Evolutionary conservation across 2,113 vertebrate genomes (phyloP), one percentile per base, ranked within the genome.

Genomic region (Nothobranchius kuhntae): DNA sequence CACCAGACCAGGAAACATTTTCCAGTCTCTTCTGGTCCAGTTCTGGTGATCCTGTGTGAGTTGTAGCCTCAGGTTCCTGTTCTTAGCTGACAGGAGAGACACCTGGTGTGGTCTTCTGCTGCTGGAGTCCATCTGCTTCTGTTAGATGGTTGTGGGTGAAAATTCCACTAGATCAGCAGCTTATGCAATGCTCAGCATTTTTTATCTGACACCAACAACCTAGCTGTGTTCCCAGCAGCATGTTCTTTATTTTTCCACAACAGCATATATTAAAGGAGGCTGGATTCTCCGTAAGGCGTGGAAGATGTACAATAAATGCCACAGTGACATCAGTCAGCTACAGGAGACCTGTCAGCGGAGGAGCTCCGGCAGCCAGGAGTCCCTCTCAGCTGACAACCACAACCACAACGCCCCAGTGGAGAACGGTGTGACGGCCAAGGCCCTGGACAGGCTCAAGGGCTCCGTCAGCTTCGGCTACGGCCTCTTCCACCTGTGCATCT

Each of bases 281-380:
- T 99, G 98, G 98, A 99, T 99, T 89, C 95, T 99, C 46, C 94
- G 98, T 72, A 99, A 98, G 90, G 98, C 97, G 61, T 99, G 98
- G 98, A 99, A 99, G 85, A 99, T 99, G 94, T 99, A 98, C 88
- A 98, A 98, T 82, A 99, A 98, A 86, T 99, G 98, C 91, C 96
- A 99, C 90, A 93, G 92, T 60, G 98, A 99, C 92, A 98, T 99
- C 93, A 95, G 95, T 81, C 92, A 94, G 56, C 95, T 99, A 64
- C 97, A 99, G 93, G 95, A 96, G 68, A 65, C 95, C 30, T 92
- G 92, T 89, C 94, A 95, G 90, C 93, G 89, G 84, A 92, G 91
- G 86, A 86, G 93, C 53, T 92, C 94, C 6, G 86, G 86, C 57
- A 88, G 90, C 71, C 93, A 93, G 89, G 95, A 95, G 80, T 91